These are phyloP conservation scores for Pachyrhynchus sulphureomaculatus DNA, from an alignment of 1,140 invertebrate species.

Conservation along the genomic window DNA sequence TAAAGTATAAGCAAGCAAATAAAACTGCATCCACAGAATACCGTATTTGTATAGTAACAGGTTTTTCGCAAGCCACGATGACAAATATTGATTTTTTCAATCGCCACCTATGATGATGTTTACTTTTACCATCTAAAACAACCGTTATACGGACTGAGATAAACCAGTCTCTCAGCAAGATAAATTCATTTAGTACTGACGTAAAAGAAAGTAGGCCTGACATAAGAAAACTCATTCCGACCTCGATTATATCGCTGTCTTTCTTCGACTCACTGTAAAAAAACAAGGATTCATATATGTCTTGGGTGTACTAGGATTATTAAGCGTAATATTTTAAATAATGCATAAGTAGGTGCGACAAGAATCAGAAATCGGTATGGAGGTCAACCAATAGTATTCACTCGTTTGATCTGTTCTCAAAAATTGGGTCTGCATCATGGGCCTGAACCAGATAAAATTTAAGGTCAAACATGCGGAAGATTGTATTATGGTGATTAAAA, in stretches of 20 bases:
- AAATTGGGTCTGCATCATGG: not conserved
- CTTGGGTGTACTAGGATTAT: no score
- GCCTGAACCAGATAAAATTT: not conserved
- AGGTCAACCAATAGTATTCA: conserved; percentile 7
- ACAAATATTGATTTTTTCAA: conserved; percentile 3
- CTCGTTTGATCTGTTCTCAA: not conserved
- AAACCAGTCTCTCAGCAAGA: not conserved
- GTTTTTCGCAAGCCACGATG: not conserved
- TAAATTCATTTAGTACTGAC: conserved; percentile 6
- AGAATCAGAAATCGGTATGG: not conserved
- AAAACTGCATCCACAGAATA: no score
- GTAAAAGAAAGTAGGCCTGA: conserved; percentile 1
- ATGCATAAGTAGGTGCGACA: conserved; percentile 8
- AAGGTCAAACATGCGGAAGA: no score
- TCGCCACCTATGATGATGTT: not conserved
- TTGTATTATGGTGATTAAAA: no score
- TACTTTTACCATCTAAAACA: conserved; percentile 2
- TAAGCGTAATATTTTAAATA: not conserved
- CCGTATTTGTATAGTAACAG: no score
- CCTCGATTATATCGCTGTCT: no score
- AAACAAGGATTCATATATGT: no score
- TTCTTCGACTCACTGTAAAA: no score
- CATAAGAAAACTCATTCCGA: not conserved
- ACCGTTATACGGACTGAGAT: conserved; percentile 2
- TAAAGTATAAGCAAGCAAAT: no score